Evolutionary conservation across 2,888 invertebrate genomes (phyloP).

Genomic region (Oligia latruncula): DNA sequence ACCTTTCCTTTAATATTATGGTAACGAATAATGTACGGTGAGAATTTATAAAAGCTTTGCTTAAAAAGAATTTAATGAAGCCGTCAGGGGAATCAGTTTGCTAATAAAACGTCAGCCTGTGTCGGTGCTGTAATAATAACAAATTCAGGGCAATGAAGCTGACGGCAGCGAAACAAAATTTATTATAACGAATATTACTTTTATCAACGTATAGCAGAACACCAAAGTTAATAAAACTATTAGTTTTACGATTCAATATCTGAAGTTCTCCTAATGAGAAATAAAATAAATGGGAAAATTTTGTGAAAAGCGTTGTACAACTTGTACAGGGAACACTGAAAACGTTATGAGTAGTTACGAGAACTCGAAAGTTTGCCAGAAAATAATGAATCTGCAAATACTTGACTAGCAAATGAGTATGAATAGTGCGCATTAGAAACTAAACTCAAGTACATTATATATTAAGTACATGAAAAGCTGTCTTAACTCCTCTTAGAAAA

Average conservation of each 20-base stretch:
- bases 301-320: not conserved
- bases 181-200: conserved; percentile 60
- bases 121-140: conserved; percentile 77
- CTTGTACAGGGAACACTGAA: conserved; percentile 10
- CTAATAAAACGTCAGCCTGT: conserved; percentile 69
- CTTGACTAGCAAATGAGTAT: conserved; percentile 35
- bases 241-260: not conserved
- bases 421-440: conserved; percentile 44
- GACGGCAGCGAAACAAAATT: conserved; percentile 70
- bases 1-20: conserved; percentile 33
- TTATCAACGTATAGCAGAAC: conserved; percentile 19
- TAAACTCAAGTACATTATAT: conserved; percentile 37
- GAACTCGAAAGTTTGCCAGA: conserved; percentile 32
- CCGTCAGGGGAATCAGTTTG: conserved; percentile 67
- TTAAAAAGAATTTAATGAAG: conserved; percentile 67
- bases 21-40: conserved; percentile 24
- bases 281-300: not conserved
- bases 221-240: conserved; percentile 7
- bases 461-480: conserved; percentile 20
- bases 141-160: conserved; percentile 79
- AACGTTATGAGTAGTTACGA: conserved; percentile 18
- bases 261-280: conserved; percentile 6
- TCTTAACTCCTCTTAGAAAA: conserved; percentile 36
- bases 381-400: conserved; percentile 42
- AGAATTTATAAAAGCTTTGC: conserved; percentile 38